Conservation (phyloP, 2,113 vertebrate genomes). For the Lophochroa leadbeateri region DNA sequence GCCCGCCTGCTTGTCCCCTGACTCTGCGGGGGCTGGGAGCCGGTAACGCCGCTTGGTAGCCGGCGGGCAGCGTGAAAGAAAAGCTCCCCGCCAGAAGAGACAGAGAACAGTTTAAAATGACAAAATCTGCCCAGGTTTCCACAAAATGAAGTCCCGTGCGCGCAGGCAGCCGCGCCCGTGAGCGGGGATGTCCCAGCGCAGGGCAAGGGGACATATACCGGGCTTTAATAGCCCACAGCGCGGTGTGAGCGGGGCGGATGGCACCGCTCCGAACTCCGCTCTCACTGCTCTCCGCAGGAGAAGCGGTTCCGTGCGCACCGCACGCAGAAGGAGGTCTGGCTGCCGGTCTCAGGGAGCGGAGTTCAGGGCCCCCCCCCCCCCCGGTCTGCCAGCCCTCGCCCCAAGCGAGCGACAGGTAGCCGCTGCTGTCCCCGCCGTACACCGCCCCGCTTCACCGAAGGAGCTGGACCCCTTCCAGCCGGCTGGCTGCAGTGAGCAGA, state of each 20-base stretch:
- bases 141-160: neutral
- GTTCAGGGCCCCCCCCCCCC: rapidly evolving
- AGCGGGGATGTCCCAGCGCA: neutral
- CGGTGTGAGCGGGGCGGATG: neutral
- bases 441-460: neutral
- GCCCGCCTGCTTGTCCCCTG: neutral
- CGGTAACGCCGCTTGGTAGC: neutral
- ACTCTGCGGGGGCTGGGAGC: neutral
- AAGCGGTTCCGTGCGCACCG: neutral
- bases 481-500: neutral
- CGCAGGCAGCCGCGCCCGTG: neutral
- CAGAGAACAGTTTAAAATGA: neutral
- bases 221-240: neutral
- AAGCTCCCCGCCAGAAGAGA: neutral
- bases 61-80: neutral
- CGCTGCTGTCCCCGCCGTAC: neutral
- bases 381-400: neutral
- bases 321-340: neutral
- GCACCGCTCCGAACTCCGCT: rapidly evolving
- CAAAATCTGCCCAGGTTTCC: neutral
- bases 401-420: neutral
- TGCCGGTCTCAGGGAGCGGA: neutral
- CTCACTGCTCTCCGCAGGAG: neutral
- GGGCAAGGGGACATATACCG: neutral
- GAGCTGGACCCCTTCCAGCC: neutral